These are phyloP conservation scores for Protosalanx chinensis DNA, from an alignment of 2,797 vertebrate genomes.

Conservation along the genomic window DNA sequence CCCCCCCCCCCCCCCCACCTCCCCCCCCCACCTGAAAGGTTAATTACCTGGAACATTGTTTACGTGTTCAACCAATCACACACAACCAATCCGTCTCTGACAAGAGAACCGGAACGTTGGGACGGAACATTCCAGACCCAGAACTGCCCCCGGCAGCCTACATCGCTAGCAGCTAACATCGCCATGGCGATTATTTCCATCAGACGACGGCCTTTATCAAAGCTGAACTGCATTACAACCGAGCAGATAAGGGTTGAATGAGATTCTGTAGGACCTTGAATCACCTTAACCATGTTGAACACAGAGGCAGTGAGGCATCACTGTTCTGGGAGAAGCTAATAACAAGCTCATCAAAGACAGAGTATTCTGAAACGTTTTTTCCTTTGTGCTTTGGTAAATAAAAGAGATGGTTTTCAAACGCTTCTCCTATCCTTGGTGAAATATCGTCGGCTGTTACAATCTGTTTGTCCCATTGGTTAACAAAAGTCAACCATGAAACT, in stretches of 20 bases:
- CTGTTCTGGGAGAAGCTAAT: too few relatives aligned
- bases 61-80: conserved; percentile 64
- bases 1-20: conserved; percentile 28
- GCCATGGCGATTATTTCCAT: neutral
- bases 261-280: too few relatives aligned
- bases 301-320: too few relatives aligned
- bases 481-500: too few relatives aligned
- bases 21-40: conserved; percentile 53
- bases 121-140: neutral
- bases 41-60: conserved; percentile 75
- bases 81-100: neutral
- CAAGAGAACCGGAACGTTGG: neutral
- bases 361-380: too few relatives aligned
- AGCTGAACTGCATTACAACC: neutral
- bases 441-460: too few relatives aligned
- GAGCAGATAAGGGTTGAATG: neutral
- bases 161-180: neutral
- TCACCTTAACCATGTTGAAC: too few relatives aligned
- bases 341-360: too few relatives aligned
- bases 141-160: neutral
- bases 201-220: neutral
- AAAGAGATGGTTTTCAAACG: too few relatives aligned
- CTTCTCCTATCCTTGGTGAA: too few relatives aligned
- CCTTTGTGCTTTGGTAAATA: too few relatives aligned
- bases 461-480: too few relatives aligned